phyloP scores from a whole-genome alignment of 2,888 invertebrate genomes.

The Xanthorhoe designata region DNA sequence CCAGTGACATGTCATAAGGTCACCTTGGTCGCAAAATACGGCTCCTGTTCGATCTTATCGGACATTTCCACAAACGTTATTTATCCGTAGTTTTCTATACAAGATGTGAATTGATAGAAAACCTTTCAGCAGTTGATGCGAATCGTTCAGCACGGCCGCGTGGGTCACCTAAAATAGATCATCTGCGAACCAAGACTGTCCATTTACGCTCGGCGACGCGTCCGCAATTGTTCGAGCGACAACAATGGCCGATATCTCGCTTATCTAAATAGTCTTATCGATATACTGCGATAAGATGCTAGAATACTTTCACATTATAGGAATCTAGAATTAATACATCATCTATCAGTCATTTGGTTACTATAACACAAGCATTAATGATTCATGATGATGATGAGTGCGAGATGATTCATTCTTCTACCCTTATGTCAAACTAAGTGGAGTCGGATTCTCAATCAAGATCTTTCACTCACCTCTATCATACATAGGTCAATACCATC shows the following conservation, averaged over 20 bases:
- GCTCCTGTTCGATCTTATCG: background rate
- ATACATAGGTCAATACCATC: too few relatives aligned
- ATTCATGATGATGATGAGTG: too few relatives aligned
- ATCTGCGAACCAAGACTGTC: constrained; percentile 42
- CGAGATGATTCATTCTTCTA: too few relatives aligned
- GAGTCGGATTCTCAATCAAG: too few relatives aligned
- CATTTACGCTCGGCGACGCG: constrained; percentile 36
- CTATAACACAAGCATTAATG: too few relatives aligned
- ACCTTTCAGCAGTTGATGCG: constrained; percentile 26
- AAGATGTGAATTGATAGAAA: background rate
- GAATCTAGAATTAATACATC: constrained; percentile 3
- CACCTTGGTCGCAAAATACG: constrained; percentile 14
- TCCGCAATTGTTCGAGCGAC: constrained; percentile 44
- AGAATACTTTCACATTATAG: constrained; percentile 33
- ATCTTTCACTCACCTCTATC: too few relatives aligned
- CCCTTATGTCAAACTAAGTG: too few relatives aligned
- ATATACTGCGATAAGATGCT: constrained; percentile 44
- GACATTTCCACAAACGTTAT: background rate
- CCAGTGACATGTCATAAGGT: constrained; percentile 19
- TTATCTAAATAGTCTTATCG: constrained; percentile 52
- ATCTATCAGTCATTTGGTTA: too few relatives aligned
- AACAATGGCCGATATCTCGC: constrained; percentile 52
- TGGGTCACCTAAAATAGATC: constrained; percentile 65
- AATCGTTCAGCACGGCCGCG: constrained; percentile 49
- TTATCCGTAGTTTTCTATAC: background rate